Evolutionary conservation across 2,888 invertebrate species (phyloP), one percentile per base, ranked within the genome.

Genomic region (Trisateles emortualis): DNA sequence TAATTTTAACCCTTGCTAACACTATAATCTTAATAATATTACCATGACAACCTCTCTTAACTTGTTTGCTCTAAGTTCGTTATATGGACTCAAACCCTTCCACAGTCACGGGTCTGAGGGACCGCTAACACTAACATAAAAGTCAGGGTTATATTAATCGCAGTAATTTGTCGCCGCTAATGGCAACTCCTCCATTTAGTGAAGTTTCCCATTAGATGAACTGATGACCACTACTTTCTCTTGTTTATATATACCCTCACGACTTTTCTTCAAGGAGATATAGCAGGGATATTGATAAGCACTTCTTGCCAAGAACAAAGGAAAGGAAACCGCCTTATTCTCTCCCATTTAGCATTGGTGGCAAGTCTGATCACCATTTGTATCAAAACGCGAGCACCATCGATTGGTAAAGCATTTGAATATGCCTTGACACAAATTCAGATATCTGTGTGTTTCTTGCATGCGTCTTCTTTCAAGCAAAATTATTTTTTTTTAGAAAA

Each of bases 71-170:
- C 24, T 16, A 9, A 22, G 24, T n/a, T 35, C 26, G 14, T 6
- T n/a, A n/a, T n/a, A 32, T 8, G 24, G 24, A 9, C 5, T 22
- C 9, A 4, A 17, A 16, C 26, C 24, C 16, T 14, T 5, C 3
- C n/a, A 17, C 11, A n/a, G 14, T 16, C 16, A 16, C 13, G 16
- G 44, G 11, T 16, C 26, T 16, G 13, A 16, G 14, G 26, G 10
- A 14, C 22, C 8, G 22, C 35, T 16, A 24, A 35, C 44, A 35
- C 33, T n/a, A 43, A 44, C 39, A 61, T 53, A 61, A 68, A 55
- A 62, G 62, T 49, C 58, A 41, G 48, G 62, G 17, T 49, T 51
- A 26, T 62, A 69, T 62, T 69, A 62, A 67, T 66, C 32, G 36
- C 35, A 29, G 13, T 50, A 48, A 62, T 69, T 69, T 45, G 62